Conservation (phyloP, 2,888 invertebrate genomes). For the Dioctria rufipes region DNA sequence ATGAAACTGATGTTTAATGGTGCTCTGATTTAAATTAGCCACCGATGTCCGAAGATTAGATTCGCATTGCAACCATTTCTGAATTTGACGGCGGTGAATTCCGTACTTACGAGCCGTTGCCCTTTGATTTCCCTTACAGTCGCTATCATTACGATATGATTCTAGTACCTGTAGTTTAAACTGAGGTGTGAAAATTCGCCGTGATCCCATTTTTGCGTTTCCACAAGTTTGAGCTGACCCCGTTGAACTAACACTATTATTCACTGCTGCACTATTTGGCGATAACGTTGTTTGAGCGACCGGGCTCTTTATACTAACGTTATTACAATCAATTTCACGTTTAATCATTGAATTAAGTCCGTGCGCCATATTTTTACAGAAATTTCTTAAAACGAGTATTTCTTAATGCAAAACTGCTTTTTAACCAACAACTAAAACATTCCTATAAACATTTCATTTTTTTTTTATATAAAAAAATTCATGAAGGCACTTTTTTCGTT, state of each 20-base stretch:
- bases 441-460: neutral
- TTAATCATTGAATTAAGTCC: slow-evolving; percentile 74
- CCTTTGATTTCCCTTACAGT: slow-evolving; percentile 91
- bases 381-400: neutral
- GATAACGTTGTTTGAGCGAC: slow-evolving; percentile 17
- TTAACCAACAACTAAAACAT: neutral
- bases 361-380: slow-evolving; percentile 73
- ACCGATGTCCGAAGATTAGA: slow-evolving; percentile 83
- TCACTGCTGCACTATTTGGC: slow-evolving; percentile 24
- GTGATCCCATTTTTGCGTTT: slow-evolving; percentile 79
- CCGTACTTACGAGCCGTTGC: slow-evolving; percentile 93
- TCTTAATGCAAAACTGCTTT: neutral
- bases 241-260: slow-evolving; percentile 32
- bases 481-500: slow-evolving; percentile 49
- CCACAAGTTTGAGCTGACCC: slow-evolving; percentile 56
- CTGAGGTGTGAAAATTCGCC: slow-evolving; percentile 90
- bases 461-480: slow-evolving; percentile 12
- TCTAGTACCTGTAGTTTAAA: slow-evolving; percentile 92
- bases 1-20: slow-evolving; percentile 67
- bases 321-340: slow-evolving; percentile 66
- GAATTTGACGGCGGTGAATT: slow-evolving; percentile 90
- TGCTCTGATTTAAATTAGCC: slow-evolving; percentile 71
- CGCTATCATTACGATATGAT: slow-evolving; percentile 87
- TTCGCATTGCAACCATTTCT: slow-evolving; percentile 93
- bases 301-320: slow-evolving; percentile 62